Evolutionary conservation across 2,888 invertebrate genomes (phyloP), one percentile per base, ranked within the genome.

Genomic region (Leptopilina syphax): DNA sequence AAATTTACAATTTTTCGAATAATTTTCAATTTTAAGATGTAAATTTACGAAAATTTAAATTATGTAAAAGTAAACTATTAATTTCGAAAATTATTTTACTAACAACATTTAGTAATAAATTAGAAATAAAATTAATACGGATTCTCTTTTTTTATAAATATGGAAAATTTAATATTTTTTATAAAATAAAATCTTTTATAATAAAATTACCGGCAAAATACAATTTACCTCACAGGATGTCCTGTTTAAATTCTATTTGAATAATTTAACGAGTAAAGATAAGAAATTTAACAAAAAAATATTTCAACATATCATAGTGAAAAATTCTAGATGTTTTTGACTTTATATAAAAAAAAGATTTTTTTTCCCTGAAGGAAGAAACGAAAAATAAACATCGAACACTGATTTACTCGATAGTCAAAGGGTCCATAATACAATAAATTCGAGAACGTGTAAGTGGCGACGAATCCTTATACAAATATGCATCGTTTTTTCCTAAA

Each of bases 391-490:
- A 34, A 65, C 27, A 70, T 70, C 27, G 54, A 70, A 70, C 50
- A 70, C 68, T 54, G 54, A 70, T 68, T 68, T 68, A 10, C 18
- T 65, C 27, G 34, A 34, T 65, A 65, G 34, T 65, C 24, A 70
- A 34, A 70, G 12, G 68, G 47, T 70, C 50, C 68, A 70, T 70
- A 50, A 12, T 73, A 12, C 50, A 57, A 73, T 73, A 34, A 73
- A 73, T 34, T 34, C 65, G 34, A 34, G 34, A 65, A 12, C 73
- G 73, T 73, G 73, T 73, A 57, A 73, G 73, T 73, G 73, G 50
- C 73, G 5, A 57, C 54, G 13, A 18, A 73, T 57, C 47, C 54
- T 50, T 34, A 18, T 18, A 73, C 73, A 57, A 34, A 73, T 34
- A 34, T 41, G 13, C 65, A 65, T 65, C 41, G 65, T 65, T 67